phyloP scores from a whole-genome alignment of 2,888 invertebrate species.

The Brachyptera risi region DNA sequence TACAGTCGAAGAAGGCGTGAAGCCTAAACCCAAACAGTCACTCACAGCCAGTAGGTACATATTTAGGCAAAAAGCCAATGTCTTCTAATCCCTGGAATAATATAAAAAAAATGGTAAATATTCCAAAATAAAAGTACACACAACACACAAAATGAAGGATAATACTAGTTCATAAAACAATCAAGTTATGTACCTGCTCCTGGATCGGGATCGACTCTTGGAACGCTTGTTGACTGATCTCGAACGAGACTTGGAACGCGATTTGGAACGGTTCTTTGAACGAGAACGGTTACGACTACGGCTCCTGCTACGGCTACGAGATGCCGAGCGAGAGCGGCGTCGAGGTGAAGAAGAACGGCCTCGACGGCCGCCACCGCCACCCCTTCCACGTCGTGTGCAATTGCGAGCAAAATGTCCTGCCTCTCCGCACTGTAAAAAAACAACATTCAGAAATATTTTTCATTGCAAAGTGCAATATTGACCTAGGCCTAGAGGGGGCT shows the following conservation, averaged over 20 bases:
- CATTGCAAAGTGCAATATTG: too few species aligned
- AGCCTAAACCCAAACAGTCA: background rate
- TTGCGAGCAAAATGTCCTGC: slow-evolving; percentile 21
- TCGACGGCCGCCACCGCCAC: background rate
- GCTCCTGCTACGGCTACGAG: slow-evolving; percentile 10
- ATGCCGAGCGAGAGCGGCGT: slow-evolving; percentile 7
- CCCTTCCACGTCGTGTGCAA: slow-evolving; percentile 11
- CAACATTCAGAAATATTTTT: too few species aligned
- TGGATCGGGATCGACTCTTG: background rate
- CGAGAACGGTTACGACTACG: slow-evolving; percentile 16
- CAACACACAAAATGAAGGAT: background rate
- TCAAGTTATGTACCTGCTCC: slow-evolving; percentile 8
- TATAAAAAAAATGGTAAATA: background rate
- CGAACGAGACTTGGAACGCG: background rate
- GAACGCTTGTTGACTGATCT: background rate
- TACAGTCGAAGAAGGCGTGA: slow-evolving; percentile 10
- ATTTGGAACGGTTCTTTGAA: slow-evolving; percentile 1
- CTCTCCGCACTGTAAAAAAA: slow-evolving; percentile 23
- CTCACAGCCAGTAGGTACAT: slow-evolving; percentile 1
- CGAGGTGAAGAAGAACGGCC: slow-evolving; percentile 3
- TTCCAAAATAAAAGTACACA: background rate
- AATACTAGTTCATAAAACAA: background rate
- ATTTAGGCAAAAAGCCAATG: slow-evolving; percentile 8
- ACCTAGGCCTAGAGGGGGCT: too few species aligned
- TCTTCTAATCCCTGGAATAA: slow-evolving; percentile 13